Percentiles rank a stretch among this genome's conserved stretches.
These are phyloP conservation scores for Luperina testacea DNA, from an alignment of 2,888 invertebrate genomes.

Conservation along the genomic window DNA sequence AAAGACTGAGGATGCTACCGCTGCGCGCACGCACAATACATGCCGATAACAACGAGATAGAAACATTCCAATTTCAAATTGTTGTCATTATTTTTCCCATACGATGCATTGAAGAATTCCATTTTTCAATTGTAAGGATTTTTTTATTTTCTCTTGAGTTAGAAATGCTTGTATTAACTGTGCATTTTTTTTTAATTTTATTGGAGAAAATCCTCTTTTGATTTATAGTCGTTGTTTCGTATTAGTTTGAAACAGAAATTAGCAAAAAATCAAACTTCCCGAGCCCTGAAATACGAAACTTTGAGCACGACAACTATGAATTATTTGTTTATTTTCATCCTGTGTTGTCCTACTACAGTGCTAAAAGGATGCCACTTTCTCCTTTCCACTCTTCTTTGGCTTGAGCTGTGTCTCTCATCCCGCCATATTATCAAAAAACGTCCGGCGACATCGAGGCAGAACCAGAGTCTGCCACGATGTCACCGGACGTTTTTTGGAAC, in stretches of 20 bases:
- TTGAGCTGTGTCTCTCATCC: too few species aligned
- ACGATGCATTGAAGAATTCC: constrained; percentile 36
- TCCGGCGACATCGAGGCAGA: too few species aligned
- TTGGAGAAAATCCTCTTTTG: not conserved
- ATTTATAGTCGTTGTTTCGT: not conserved
- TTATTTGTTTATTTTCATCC: too few species aligned
- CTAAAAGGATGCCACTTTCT: too few species aligned
- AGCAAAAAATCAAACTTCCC: not conserved
- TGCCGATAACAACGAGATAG: constrained; percentile 71
- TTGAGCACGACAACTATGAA: not conserved
- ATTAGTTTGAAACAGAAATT: not conserved
- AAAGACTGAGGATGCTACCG: constrained; percentile 67
- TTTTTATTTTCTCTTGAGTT: not conserved
- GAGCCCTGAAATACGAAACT: not conserved
- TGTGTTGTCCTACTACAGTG: too few species aligned
- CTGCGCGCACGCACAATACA: constrained; percentile 68
- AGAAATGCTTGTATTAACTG: not conserved
- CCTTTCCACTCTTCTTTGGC: too few species aligned
- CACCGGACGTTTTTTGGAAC: too few species aligned
- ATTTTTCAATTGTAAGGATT: constrained; percentile 30
- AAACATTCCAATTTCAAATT: constrained; percentile 71
- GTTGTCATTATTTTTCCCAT: constrained; percentile 73
- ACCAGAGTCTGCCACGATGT: too few species aligned
- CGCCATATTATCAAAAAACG: too few species aligned
- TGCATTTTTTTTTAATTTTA: not conserved